Base-by-base conservation (phyloP, 35 echinoderm and acorn worm genomes). In the Strongylocentrotus purpuratus region DNA sequence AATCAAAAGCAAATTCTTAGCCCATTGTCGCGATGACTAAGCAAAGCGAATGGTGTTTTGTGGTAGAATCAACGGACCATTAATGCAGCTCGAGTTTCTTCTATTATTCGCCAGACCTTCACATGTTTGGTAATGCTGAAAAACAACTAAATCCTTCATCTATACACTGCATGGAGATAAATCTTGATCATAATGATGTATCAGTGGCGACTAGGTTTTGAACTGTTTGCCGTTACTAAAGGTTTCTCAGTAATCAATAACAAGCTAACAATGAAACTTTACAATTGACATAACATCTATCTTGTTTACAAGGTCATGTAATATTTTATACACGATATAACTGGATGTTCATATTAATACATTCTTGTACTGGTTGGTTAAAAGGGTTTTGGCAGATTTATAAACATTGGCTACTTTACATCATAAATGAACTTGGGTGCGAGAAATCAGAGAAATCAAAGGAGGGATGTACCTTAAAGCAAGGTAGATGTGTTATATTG, bases 31-130 rank as follows among this genome's bases (percentile, higher is more conserved):
- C 33, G 45, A 89, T 89, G 87, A 89, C 87, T 89, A 45, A 89
- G 87, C 87, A 89, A 7, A 89, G 12, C 87, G 33, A 89, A 89
- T 89, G 9, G 87, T 89, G 87, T 89, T 89, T 89, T 89, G 87
- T 89, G 87, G 31, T 15, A 31, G 7, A 89, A 4, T 89, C 87
- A 89, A 89, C n/a, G 87, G 45, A 89, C 87, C 87, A 89, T 89
- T 46, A 89, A 32, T 46, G 87, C 87, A 33, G 11, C 2, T 33
- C 87, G 45, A 33, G 17, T 18, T 89, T 33, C 15, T 4, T 89
- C 45, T 45, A 18, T 41, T 33, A 18, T 18, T 46, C 31, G 2
- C 18, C 15, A 8, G 87, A 89, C 87, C 87, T 89, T 89, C 87
- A 89, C 45, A 33, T 41, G 33, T 33, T 89, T 46, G 33, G 32